Percentiles rank a stretch among this genome's conserved stretches.
These are phyloP conservation scores for Drosophila quadrilineata DNA, from an alignment of 1,140 invertebrate species.

Conservation along the genomic window DNA sequence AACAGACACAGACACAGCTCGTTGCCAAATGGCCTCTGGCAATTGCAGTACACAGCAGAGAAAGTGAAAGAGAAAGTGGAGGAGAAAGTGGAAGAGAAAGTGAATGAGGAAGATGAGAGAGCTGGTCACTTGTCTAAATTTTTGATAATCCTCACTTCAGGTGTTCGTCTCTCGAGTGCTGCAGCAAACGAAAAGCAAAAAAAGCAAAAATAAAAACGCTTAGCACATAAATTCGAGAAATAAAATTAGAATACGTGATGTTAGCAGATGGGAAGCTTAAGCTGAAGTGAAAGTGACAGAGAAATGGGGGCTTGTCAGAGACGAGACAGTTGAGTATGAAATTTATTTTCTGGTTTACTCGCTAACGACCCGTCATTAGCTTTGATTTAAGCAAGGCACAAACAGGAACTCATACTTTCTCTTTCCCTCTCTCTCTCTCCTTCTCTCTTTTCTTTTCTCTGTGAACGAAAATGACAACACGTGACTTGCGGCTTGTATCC, in stretches of 20 bases:
- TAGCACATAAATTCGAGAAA: slow-evolving; percentile 20
- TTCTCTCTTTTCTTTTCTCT: neutral
- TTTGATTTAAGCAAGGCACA: slow-evolving; percentile 42
- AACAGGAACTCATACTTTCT: slow-evolving; percentile 47
- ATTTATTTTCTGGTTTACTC: neutral
- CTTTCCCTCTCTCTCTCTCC: neutral
- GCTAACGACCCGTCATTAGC: slow-evolving; percentile 33
- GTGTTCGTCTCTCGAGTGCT: slow-evolving; percentile 31
- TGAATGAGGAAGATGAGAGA: no score
- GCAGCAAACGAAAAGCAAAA: slow-evolving; percentile 11
- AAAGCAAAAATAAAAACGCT: slow-evolving; percentile 8
- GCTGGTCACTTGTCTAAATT: slow-evolving; percentile 47
- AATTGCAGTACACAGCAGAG: neutral
- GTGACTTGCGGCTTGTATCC: slow-evolving; percentile 30
- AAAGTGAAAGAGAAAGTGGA: slow-evolving; percentile 2
- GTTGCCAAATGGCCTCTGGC: slow-evolving; percentile 61
- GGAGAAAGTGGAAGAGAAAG: slow-evolving; percentile 11
- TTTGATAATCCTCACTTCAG: slow-evolving; percentile 57
- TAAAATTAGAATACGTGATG: slow-evolving; percentile 59
- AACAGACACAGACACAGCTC: slow-evolving; percentile 69
- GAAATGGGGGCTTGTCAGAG: no score
- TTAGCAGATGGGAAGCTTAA: no score
- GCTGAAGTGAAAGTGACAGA: no score
- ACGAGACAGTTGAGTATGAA: no score
- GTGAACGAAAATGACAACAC: neutral